phyloP scores from a whole-genome alignment of 2,888 invertebrate genomes.

The Leptinotarsa peninsularis region DNA sequence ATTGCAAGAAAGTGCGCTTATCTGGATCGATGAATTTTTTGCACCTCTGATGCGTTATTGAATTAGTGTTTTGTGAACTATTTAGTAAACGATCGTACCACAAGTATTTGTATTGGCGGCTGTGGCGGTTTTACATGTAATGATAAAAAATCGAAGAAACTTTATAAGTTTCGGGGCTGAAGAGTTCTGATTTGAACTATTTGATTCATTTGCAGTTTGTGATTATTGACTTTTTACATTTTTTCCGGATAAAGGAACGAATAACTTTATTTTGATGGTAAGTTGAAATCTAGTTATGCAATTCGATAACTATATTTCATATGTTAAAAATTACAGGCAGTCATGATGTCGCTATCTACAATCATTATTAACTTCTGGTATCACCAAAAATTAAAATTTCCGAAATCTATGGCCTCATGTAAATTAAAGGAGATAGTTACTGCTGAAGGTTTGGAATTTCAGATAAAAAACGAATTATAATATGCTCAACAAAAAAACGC shows the following conservation, averaged over 20 bases:
- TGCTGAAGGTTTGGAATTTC: too few species aligned
- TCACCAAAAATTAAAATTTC: too few species aligned
- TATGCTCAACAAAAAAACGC: too few species aligned
- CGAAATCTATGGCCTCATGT: too few species aligned
- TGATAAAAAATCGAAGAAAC: neutral
- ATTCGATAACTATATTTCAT: too few species aligned
- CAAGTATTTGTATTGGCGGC: neutral
- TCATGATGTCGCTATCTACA: too few species aligned
- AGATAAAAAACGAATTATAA: too few species aligned
- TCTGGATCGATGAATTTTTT: constrained; percentile 27
- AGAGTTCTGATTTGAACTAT: neutral
- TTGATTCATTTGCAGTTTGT: neutral
- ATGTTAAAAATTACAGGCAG: too few species aligned
- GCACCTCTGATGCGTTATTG: constrained; percentile 14
- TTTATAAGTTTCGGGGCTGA: neutral
- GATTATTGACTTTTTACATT: neutral
- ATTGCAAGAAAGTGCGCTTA: constrained; percentile 33
- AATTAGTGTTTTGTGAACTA: constrained; percentile 11
- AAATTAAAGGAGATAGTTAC: too few species aligned
- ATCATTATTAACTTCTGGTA: too few species aligned
- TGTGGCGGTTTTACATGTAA: neutral
- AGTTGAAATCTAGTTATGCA: neutral
- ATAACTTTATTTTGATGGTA: neutral
- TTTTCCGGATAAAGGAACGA: neutral
- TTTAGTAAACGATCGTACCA: constrained; percentile 2